Conservation (phyloP, 2,888 invertebrate species). For the Abrostola tripartita region DNA sequence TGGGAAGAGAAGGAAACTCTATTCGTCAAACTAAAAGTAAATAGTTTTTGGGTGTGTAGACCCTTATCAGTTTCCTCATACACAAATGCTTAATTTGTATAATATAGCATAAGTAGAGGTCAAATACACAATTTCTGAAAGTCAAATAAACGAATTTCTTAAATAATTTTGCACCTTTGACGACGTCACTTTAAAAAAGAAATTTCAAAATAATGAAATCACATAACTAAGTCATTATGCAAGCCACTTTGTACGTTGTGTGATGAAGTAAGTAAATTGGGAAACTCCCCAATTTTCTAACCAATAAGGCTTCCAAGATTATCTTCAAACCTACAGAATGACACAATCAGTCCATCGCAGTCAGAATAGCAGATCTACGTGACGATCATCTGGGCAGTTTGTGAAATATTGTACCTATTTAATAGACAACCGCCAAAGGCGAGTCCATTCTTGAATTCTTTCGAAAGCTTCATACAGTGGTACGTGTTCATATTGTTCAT, state of each 20-base stretch:
- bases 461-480: constrained; percentile 29
- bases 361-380: constrained; percentile 56
- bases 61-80: too few relatives aligned
- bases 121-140: too few relatives aligned
- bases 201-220: too few relatives aligned
- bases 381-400: constrained; percentile 50
- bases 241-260: not conserved
- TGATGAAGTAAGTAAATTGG: not conserved
- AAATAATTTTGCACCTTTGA: too few relatives aligned
- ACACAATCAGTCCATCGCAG: constrained; percentile 47
- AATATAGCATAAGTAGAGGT: too few relatives aligned
- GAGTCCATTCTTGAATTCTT: constrained; percentile 34
- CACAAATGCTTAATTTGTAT: too few relatives aligned
- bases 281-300: constrained; percentile 5
- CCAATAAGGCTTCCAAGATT: constrained; percentile 17
- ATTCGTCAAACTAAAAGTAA: too few relatives aligned
- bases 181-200: too few relatives aligned
- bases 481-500: constrained; percentile 10
- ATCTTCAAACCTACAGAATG: constrained; percentile 26
- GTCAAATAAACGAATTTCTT: too few relatives aligned
- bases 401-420: constrained; percentile 57
- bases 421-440: constrained; percentile 55
- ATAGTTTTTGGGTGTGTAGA: too few relatives aligned
- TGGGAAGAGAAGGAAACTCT: too few relatives aligned
- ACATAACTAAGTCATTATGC: not conserved